Evolutionary conservation across 2,797 vertebrate species (phyloP).

Genomic region (Pteropus rufus): DNA sequence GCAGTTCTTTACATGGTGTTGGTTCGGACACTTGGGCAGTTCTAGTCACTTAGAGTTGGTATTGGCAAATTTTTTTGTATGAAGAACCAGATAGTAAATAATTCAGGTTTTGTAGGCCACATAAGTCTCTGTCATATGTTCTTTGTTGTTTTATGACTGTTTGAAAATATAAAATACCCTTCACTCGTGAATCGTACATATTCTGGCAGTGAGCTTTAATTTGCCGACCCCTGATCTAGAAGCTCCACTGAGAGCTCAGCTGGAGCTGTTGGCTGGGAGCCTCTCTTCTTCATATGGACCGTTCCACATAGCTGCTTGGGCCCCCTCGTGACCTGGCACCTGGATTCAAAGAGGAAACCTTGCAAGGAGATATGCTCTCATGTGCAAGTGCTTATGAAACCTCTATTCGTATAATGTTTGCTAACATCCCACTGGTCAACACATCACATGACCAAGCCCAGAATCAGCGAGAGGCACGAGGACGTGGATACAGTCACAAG

Average conservation of each 20-base stretch:
- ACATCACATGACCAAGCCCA: neutral
- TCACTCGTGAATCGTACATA: fast-evolving
- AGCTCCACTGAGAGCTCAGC: neutral
- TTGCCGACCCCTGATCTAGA: neutral
- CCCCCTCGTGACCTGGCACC: neutral
- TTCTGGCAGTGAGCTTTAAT: neutral
- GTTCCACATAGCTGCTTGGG: neutral
- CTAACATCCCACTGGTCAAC: neutral
- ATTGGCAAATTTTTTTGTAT: neutral
- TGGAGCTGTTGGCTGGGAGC: neutral
- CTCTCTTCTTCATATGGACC: neutral
- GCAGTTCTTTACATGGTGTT: neutral
- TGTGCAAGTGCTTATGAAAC: neutral
- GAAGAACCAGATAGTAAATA: neutral
- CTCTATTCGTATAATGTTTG: neutral
- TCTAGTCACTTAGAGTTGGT: neutral
- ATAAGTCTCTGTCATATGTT: neutral
- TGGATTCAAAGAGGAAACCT: neutral
- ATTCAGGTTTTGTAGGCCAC: neutral
- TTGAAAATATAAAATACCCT: neutral
- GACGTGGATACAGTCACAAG: neutral
- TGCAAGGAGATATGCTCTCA: neutral
- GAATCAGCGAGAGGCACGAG: neutral
- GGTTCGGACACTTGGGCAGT: neutral
- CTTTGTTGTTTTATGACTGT: neutral